Base-by-base conservation (phyloP, 2,888 invertebrate genomes). In the Cataglyphis altisquamis region DNA sequence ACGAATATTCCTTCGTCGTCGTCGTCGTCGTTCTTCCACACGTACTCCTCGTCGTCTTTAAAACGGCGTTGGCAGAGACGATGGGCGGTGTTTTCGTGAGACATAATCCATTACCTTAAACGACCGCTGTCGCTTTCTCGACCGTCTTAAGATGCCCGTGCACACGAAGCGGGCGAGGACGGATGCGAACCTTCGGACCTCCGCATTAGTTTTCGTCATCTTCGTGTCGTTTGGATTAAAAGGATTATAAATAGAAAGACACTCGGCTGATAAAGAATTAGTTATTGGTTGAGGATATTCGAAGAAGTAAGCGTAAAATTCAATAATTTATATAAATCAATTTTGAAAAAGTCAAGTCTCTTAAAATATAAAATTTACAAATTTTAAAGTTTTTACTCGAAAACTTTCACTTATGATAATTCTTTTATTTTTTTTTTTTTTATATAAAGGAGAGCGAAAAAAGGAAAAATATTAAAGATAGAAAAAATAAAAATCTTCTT, bases 51-150 rank as follows among this genome's bases (percentile, higher is more conserved):
- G 57, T 66, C 67, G 64, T 41, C 81, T 86, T 84, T 75, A 78
- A 87, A 85, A 80, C 67, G 60, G 62, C 45, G n/a, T 55, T 21
- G 55, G n/a, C 52, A 52, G 52, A 72, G 64, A 72, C 67, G 75
- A 74, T 10, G 70, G 70, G 25, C 78, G 66, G 29, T 72, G 70
- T 84, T 82, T 84, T 84, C 85, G 57, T 85, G 85, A 78, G 87
- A 87, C 85, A 82, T 89, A 87, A 89, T 89, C 86, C 90, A 89
- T 90, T 89, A 86, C 85, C 82, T 77, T 74, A 81, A 85, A 89
- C 84, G 86, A 84, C 70, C 60, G 74, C 81, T 82, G 89, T 87
- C 90, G 75, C 57, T 80, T 62, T 68, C 82, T 78, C 75, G 78
- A 60, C 68, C 68, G 72, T 78, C 73, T 83, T 82, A 78, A 84